Evolutionary conservation across 1,140 invertebrate species (phyloP).

Genomic region (Scaptomyza hsui): DNA sequence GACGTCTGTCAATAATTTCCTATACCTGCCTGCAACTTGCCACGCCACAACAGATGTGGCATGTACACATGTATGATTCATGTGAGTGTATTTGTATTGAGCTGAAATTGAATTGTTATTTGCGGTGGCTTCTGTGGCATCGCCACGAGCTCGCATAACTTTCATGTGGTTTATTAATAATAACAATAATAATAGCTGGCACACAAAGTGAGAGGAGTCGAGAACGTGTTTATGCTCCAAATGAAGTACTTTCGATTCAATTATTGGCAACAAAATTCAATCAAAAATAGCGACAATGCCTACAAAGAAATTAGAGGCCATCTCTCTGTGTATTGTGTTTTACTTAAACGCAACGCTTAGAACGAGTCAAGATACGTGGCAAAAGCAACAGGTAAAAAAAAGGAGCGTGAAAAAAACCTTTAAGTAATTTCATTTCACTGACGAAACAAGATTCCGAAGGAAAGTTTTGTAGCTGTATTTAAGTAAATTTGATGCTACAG

Average conservation of each 20-base stretch:
- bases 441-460: not conserved
- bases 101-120: slow-evolving; percentile 76
- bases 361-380: not conserved
- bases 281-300: slow-evolving; percentile 38
- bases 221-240: slow-evolving; percentile 74
- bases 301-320: too few relatives aligned
- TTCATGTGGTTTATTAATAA: slow-evolving; percentile 63
- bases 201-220: slow-evolving; percentile 12
- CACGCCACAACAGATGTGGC: not conserved
- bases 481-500: slow-evolving; percentile 1
- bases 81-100: slow-evolving; percentile 64
- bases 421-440: not conserved
- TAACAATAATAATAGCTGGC: slow-evolving; percentile 29
- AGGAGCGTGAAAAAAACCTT: not conserved
- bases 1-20: slow-evolving; percentile 50
- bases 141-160: too few relatives aligned
- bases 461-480: not conserved
- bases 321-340: too few relatives aligned
- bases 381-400: slow-evolving; percentile 13
- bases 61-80: slow-evolving; percentile 30
- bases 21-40: slow-evolving; percentile 45
- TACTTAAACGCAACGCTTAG: slow-evolving; percentile 4
- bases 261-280: slow-evolving; percentile 65
- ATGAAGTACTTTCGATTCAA: slow-evolving; percentile 79
- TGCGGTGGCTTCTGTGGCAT: slow-evolving; percentile 50